phyloP scores from a whole-genome alignment of 1,140 invertebrate genomes.

The Drosophila orena region DNA sequence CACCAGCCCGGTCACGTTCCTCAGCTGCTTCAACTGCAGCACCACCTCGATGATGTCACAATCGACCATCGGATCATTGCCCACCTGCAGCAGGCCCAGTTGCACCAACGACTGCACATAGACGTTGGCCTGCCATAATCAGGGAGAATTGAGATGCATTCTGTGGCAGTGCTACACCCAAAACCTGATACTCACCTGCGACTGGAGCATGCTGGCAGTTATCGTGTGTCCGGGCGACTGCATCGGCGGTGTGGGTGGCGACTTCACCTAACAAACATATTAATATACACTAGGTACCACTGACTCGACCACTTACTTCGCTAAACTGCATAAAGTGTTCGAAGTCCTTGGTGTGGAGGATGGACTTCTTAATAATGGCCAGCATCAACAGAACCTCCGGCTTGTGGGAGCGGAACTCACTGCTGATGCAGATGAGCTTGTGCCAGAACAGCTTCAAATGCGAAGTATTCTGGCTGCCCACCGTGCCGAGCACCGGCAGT shows the following conservation, averaged over 20 bases:
- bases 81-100: conserved; percentile 74
- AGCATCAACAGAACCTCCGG: conserved; percentile 72
- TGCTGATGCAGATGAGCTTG: conserved; percentile 65
- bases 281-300: not conserved
- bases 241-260: conserved; percentile 30
- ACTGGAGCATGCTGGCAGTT: conserved; percentile 75
- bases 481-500: conserved; percentile 50
- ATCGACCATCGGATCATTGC: conserved; percentile 73
- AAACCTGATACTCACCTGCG: conserved; percentile 34
- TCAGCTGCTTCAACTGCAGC: conserved; percentile 68
- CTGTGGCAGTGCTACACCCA: too few relatives aligned
- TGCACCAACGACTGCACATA: conserved; percentile 76
- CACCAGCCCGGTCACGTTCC: conserved; percentile 55
- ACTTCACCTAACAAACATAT: conserved; percentile 35
- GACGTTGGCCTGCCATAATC: conserved; percentile 55
- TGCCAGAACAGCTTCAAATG: conserved; percentile 74
- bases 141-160: not conserved
- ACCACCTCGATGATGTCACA: conserved; percentile 76
- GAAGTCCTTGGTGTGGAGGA: conserved; percentile 62
- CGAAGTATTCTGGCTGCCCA: conserved; percentile 30
- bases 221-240: conserved; percentile 61
- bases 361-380: conserved; percentile 71
- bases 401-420: conserved; percentile 62
- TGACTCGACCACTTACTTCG: conserved; percentile 26
- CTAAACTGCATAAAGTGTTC: conserved; percentile 56